Percentiles rank a stretch among this genome's conserved stretches.
Evolutionary conservation across 1,140 invertebrate genomes (phyloP).

Genomic region (Drosophila nigrodunni): DNA sequence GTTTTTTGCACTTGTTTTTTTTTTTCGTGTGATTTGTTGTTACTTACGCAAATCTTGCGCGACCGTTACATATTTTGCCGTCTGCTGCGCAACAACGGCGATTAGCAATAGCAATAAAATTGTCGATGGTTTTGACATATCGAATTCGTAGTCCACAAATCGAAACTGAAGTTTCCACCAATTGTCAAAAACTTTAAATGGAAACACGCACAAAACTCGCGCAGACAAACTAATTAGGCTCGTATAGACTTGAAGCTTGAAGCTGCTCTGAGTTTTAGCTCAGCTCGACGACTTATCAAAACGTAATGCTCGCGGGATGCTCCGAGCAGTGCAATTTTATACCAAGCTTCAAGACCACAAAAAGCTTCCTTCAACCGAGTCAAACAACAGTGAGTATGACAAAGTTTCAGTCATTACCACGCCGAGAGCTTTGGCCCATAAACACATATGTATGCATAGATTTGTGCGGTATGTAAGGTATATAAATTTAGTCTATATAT

Average conservation of each 20-base stretch:
- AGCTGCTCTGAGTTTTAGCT: conserved; percentile 15
- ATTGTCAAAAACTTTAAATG: conserved; percentile 14
- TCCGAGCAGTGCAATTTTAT: conserved; percentile 63
- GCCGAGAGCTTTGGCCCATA: conserved; percentile 49
- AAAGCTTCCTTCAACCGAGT: conserved; percentile 45
- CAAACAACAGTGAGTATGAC: conserved; percentile 2
- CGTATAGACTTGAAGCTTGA: neutral
- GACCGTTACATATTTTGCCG: conserved; percentile 50
- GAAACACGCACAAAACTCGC: conserved; percentile 30
- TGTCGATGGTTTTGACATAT: conserved; percentile 60
- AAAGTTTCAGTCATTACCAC: conserved; percentile 27
- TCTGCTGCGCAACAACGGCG: conserved; percentile 66
- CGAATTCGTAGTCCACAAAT: conserved; percentile 13
- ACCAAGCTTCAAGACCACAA: conserved; percentile 54
- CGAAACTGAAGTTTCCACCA: conserved; percentile 22
- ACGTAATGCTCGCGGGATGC: conserved; percentile 66
- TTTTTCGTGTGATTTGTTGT: conserved; percentile 16
- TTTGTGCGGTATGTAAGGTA: no score
- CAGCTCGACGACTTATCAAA: conserved; percentile 70
- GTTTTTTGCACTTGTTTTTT: conserved; percentile 38
- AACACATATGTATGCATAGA: conserved; percentile 12
- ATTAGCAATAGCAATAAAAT: conserved; percentile 67
- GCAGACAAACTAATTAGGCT: conserved; percentile 19
- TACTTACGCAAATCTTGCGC: conserved; percentile 84
- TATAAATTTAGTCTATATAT: neutral